phyloP scores from a whole-genome alignment of 2,113 vertebrate genomes.

The Heterocephalus glaber region DNA sequence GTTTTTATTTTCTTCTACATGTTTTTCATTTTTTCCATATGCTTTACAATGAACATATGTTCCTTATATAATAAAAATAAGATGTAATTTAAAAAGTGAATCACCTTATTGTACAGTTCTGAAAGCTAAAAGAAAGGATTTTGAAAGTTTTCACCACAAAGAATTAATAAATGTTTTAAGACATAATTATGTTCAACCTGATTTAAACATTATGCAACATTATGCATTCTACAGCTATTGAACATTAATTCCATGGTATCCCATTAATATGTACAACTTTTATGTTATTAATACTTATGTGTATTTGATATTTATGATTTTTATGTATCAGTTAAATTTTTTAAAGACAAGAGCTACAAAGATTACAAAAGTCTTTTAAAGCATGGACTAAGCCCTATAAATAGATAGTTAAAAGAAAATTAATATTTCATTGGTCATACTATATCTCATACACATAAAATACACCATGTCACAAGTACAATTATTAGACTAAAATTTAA shows the following conservation, averaged over 20 bases:
- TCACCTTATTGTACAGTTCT: neutral
- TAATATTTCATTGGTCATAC: neutral
- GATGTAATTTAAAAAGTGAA: neutral
- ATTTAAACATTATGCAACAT: neutral
- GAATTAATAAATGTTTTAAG: neutral
- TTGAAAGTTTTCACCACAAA: neutral
- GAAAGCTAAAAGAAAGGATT: neutral
- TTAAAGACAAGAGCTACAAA: neutral
- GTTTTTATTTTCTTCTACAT: slow-evolving; percentile 36
- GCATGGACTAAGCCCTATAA: neutral
- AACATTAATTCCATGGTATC: neutral
- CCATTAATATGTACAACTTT: neutral
- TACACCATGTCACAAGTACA: neutral
- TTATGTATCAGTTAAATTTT: neutral
- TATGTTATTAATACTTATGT: neutral
- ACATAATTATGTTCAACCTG: neutral
- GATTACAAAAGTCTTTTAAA: neutral
- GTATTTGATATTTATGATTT: neutral
- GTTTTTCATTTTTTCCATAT: slow-evolving; percentile 38
- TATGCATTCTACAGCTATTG: neutral
- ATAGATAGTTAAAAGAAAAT: slow-evolving; percentile 36
- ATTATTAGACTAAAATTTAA: neutral
- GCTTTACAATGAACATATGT: slow-evolving; percentile 3
- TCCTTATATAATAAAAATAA: slow-evolving; percentile 35
- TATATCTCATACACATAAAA: neutral